Evolutionary conservation across 2,888 invertebrate species (phyloP), one percentile per base, ranked within the genome.

Genomic region (Rhabditoides inermis): DNA sequence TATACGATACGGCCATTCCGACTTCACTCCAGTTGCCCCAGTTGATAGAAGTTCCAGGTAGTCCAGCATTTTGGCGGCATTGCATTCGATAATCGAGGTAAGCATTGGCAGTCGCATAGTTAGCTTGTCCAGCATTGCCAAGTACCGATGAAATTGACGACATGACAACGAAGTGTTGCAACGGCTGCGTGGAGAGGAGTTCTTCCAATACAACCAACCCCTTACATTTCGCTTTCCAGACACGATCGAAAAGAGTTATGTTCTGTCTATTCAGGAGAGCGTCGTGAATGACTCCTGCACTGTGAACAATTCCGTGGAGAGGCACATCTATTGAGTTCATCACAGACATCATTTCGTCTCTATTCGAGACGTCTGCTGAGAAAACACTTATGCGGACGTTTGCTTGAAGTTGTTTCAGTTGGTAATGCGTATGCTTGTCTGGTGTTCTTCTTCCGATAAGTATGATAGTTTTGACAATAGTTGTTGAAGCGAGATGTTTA

Each of bases 1-100:
- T 41, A 20, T 60, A 58, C n/a, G n/a, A n/a, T 3, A 64, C 61
- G 4, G 73, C 73, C 69, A 73, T 70, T 25, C 73, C 73, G 15
- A 64, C 61, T 25, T 71, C 70, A 12, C 55, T 42, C 73, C 73
- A 73, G 45, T 71, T 73, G 22, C 71, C 73, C 73, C 73, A 73
- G 49, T 68, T 65, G 41, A 73, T 66, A 2, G 65, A 54, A 12
- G 59, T 61, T 12, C 66, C 65, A 3, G 55, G 35, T n/a, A 53
- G 45, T 22, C 60, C 56, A 25, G 45, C 28, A 6, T 15, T n/a
- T 2, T 51, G 44, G 37, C 57, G 57, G 27, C 53, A 45, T 41
- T 40, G 50, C 18, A 59, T 51, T 39, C 63, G 55, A 32, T 56
- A 41, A 37, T 73, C 70, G 40, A 70, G 48, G 36, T 54, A 58